These are phyloP conservation scores for Cossypha heuglini DNA, from an alignment of 2,797 vertebrate genomes.

Conservation along the genomic window DNA sequence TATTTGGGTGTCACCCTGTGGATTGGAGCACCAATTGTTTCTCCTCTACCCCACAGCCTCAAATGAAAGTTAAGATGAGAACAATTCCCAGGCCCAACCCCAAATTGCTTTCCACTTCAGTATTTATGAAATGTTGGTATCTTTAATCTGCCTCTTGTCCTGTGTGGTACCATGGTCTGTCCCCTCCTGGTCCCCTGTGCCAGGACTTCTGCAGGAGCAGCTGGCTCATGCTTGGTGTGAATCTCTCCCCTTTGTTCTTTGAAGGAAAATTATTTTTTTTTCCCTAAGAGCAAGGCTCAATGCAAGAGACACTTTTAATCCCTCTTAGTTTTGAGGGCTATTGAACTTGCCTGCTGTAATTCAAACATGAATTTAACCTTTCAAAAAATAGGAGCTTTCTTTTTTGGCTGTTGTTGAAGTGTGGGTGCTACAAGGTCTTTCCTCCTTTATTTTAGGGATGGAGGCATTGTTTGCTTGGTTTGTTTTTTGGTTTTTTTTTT, in stretches of 20 bases:
- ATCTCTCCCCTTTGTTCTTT: neutral
- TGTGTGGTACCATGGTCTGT: accelerated
- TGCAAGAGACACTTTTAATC: neutral
- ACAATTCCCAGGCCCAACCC: neutral
- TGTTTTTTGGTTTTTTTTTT: neutral
- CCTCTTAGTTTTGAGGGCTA: neutral
- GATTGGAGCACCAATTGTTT: neutral
- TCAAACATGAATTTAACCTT: neutral
- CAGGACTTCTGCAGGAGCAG: neutral
- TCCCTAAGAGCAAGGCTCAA: neutral
- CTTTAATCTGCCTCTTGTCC: neutral
- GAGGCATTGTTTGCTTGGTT: neutral
- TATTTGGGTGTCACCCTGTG: accelerated
- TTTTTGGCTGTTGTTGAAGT: neutral
- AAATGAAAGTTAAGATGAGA: neutral
- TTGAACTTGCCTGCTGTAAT: neutral
- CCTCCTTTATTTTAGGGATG: neutral
- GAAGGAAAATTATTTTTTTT: neutral
- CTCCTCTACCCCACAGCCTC: neutral
- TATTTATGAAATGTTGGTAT: neutral
- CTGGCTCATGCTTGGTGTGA: neutral
- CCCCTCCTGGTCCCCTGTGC: accelerated
- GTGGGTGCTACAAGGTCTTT: neutral
- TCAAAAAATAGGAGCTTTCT: neutral
- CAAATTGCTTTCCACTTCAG: neutral